Base-by-base conservation (phyloP, 2,888 invertebrate species). In the Scaptomyza caliginosa region DNA sequence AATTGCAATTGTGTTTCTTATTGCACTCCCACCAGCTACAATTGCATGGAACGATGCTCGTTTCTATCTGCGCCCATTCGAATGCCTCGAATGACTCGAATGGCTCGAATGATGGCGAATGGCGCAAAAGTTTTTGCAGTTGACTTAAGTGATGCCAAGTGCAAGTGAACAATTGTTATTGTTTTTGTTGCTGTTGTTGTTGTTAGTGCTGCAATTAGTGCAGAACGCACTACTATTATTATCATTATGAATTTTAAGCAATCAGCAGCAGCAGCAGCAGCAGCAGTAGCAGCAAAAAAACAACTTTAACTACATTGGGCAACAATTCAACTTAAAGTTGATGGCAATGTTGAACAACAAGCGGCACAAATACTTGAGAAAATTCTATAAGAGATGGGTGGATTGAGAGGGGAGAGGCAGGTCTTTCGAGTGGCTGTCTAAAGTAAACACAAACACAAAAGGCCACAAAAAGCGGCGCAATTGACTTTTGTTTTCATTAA, bases 161-260 rank as follows among this genome's bases (percentile, higher is more conserved):
- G 78, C 66, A 80, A 83, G 84, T 78, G 83, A 74, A 68, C 78
- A 77, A 74, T 72, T 69, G 75, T 63, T 63, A 58, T 63, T 79
- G 60, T 64, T 78, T 62, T 54, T 67, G 52, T 24, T 43, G 32
- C 32, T 50, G 45, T 46, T 42, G 40, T 36, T 51, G 10, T 19
- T 63, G 49, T 56, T 60, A 46, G 26, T 59, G 40, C 60, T 77
- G 86, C 82, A 83, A 86, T 83, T 83, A 86, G 86, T 75, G 81
- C 77, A 77, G 54, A 77, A 75, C 74, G 84, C 71, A 79, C 80
- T 81, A 67, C 30, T 5, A 30, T 74, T 74, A 76, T 76, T 83
- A 86, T 86, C 79, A 84, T 86, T 83, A 84, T 83, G 84, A 83
- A 86, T 84, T 84, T 86, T 69, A 75, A 84, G 85, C 75, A 84